These are phyloP conservation scores for Damaliscus lunatus DNA, from an alignment of 2,113 vertebrate genomes.

Conservation along the genomic window DNA sequence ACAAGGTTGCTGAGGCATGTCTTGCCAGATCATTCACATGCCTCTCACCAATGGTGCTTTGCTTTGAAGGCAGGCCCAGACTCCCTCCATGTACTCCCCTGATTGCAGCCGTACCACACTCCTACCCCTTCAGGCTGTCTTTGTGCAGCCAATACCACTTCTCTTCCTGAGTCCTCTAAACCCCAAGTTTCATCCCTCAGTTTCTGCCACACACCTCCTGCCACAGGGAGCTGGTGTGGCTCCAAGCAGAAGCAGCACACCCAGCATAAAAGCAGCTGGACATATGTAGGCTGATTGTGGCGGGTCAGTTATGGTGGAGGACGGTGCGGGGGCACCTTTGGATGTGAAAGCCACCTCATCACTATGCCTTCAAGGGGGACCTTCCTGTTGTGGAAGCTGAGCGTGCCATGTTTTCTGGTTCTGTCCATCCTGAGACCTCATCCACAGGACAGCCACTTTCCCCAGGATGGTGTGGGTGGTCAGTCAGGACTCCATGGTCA, in stretches of 20 bases:
- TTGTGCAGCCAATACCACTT: background rate
- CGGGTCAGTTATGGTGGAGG: background rate
- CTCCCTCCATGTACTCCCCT: background rate
- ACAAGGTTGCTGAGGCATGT: background rate
- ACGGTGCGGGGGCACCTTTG: fast-evolving
- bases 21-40: background rate
- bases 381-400: background rate
- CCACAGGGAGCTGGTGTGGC: too few species aligned
- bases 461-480: background rate
- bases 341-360: fast-evolving
- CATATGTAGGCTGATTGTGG: fast-evolving
- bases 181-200: background rate
- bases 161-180: background rate
- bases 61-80: background rate
- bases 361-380: fast-evolving
- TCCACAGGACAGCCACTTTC: background rate
- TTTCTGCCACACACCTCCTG: too few species aligned
- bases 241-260: too few species aligned
- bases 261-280: background rate
- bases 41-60: background rate
- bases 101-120: background rate
- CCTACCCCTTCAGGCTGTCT: background rate
- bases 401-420: fast-evolving
- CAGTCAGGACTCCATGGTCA: background rate
- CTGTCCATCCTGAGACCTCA: background rate